Evolutionary conservation across 2,888 invertebrate species (phyloP).

Genomic region (Sinhomidia bicolor): DNA sequence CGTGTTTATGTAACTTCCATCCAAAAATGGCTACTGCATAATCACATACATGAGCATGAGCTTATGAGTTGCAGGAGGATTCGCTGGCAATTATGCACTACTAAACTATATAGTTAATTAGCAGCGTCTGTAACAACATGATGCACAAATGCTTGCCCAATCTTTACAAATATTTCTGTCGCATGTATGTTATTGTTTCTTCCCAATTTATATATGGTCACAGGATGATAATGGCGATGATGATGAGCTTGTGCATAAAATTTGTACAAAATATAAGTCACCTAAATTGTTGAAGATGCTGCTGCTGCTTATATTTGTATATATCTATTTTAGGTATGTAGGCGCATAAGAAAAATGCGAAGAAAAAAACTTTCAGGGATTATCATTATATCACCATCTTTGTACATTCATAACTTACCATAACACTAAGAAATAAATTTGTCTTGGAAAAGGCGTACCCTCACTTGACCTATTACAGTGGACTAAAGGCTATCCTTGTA

Average conservation of each 20-base stretch:
- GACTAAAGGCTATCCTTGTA: not conserved
- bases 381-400: not conserved
- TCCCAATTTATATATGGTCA: conserved; percentile 54
- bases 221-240: not conserved
- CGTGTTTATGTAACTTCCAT: conserved; percentile 24
- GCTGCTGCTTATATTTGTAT: not conserved
- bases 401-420: not conserved
- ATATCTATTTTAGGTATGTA: too few relatives aligned
- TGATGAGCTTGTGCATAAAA: conserved; percentile 19
- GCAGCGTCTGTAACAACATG: not conserved
- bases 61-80: not conserved
- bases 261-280: conserved; percentile 10
- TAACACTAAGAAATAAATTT: not conserved
- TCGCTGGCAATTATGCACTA: conserved; percentile 26
- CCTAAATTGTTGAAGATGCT: conserved; percentile 48
- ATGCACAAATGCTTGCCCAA: conserved; percentile 7
- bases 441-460: not conserved
- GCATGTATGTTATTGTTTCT: not conserved
- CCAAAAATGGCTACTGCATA: conserved; percentile 58
- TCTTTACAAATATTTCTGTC: not conserved
- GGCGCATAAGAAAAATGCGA: too few relatives aligned
- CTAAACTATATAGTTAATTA: conserved; percentile 23
- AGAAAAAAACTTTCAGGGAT: too few relatives aligned
- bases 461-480: conserved; percentile 1
- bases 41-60: not conserved